Base-by-base conservation (phyloP, 2,113 vertebrate genomes). In the Syngnathus typhle region DNA sequence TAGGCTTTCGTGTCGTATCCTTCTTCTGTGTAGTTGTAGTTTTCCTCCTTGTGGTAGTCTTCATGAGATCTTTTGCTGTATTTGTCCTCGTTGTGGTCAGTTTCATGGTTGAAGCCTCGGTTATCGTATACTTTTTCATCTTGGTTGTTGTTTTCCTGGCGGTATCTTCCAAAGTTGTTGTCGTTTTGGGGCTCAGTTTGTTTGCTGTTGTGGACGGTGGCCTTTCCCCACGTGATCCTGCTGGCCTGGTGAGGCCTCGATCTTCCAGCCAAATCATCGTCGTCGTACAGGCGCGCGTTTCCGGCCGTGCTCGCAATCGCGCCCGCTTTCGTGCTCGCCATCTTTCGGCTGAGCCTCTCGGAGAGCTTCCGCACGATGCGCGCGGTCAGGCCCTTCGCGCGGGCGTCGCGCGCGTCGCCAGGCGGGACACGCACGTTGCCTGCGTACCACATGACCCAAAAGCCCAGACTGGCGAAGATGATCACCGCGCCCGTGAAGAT, bases 361-460 rank as follows among this genome's bases (percentile, higher is more conserved):
- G 89, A 85, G 0, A 92, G 6, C 6, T 84, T 88, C 47, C 88
- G 66, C 13, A 83, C 85, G 61, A 92, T 69, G 32, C 37, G 15
- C 59, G 60, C 55, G 1, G 55, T 78, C 39, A 90, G 49, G 65
- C 82, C 78, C 69, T 59, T 51, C 11, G 2, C 0, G 2, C 37
- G 60, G 6, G 21, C 7, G 10, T 69, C 61, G 3, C 38, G 39
- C 1, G 5, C 41, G 11, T 44, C n/a, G 55, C 74, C 65, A 5
- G 67, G 71, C 5, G 74, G 15, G 18, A 84, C 76, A 19, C 21
- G 78, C 12, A 92, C 63, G 85, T 92, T 92, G 0, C 89, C 88
- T 54, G 84, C 64, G 77, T 91, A 91, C 91, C 91, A 92, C 78
- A 90, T 75, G 44, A 92, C 47, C 91, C 91, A 92, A 51, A 56